Evolutionary conservation across 2,888 invertebrate genomes (phyloP), one percentile per base, ranked within the genome.

Genomic region (Diploptera punctata): DNA sequence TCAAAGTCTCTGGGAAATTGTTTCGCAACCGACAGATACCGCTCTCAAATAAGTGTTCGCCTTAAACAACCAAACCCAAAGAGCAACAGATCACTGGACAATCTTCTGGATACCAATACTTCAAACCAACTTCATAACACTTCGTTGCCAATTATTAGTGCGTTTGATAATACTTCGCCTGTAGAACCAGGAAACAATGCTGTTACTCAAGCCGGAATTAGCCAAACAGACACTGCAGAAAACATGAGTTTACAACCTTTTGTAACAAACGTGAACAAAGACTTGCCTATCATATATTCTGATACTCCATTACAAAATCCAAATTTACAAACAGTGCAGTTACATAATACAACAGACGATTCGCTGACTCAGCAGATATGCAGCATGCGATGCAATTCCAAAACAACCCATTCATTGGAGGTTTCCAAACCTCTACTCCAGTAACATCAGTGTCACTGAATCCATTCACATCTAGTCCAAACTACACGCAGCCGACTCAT

Each of bases 21-120:
- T 38, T 43, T 52, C 31, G n/a, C 44, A 60, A 81, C 79, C n/a
- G 57, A 57, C 67, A 80, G 82, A 1, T 84, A 80, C 75, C 81
- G 79, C 43, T 82, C 82, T 29, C 81, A 82, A 57, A 71, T 84
- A 10, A 81, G 80, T 68, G 81, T 84, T 2, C 82, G 81, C 1
- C 72, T 84, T 19, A 81, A 75, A 68, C 70, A 74, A 24, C 76
- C 77, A 2, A 57, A 29, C n/a, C 16, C 5, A 2, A 71, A 72
- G 18, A 16, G 24, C 0, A 57, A 57, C 57, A 57, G 57, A 16
- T 57, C 57, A 9, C 4, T 57, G 16, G 57, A 57, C 13, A 57
- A 57, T 29, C 24, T 57, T 29, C 29, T 29, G 16, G 57, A 29
- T 9, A 7, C 10, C 10, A 29, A n/a, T n/a, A 5, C 31, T 31